Percentiles rank a stretch among this genome's conserved stretches.
Conservation (phyloP, 2,113 vertebrate genomes). For the Riparia riparia region DNA sequence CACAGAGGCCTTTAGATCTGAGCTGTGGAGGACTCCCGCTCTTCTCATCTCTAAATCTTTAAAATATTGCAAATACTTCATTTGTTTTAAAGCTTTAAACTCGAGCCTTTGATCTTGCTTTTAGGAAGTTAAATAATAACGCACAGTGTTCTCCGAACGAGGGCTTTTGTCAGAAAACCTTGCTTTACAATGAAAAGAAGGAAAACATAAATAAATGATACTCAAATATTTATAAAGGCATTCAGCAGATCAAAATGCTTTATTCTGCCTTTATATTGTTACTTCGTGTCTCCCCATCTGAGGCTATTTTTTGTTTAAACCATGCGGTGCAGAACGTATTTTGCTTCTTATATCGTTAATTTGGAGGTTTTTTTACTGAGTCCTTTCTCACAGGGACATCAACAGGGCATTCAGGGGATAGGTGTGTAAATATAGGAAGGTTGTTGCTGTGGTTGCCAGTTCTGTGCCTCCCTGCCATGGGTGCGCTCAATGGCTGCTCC, state of each 20-base stretch:
- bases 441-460: background rate
- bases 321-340: slow-evolving; percentile 16
- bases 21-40: slow-evolving; percentile 58
- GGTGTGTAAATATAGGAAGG: background rate
- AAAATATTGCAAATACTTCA: slow-evolving; percentile 70
- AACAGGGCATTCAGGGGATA: background rate
- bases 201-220: slow-evolving; percentile 79
- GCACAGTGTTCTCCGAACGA: slow-evolving; percentile 53
- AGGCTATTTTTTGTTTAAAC: slow-evolving; percentile 59
- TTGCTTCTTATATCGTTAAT: slow-evolving; percentile 46
- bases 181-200: slow-evolving; percentile 77
- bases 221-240: slow-evolving; percentile 77
- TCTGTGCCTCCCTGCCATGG: background rate
- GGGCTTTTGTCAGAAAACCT: slow-evolving; percentile 71
- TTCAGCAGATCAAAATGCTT: slow-evolving; percentile 78
- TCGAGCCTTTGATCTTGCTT: slow-evolving; percentile 75
- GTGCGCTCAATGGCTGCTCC: background rate
- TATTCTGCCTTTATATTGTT: slow-evolving; percentile 70
- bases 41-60: slow-evolving; percentile 65
- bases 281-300: slow-evolving; percentile 51
- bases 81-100: slow-evolving; percentile 71
- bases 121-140: slow-evolving; percentile 80
- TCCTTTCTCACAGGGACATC: slow-evolving; percentile 36
- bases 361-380: slow-evolving; percentile 18
- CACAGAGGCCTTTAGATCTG: slow-evolving; percentile 63